phyloP scores from a whole-genome alignment of 2,113 vertebrate species.

The Trochalopteron elliotii region DNA sequence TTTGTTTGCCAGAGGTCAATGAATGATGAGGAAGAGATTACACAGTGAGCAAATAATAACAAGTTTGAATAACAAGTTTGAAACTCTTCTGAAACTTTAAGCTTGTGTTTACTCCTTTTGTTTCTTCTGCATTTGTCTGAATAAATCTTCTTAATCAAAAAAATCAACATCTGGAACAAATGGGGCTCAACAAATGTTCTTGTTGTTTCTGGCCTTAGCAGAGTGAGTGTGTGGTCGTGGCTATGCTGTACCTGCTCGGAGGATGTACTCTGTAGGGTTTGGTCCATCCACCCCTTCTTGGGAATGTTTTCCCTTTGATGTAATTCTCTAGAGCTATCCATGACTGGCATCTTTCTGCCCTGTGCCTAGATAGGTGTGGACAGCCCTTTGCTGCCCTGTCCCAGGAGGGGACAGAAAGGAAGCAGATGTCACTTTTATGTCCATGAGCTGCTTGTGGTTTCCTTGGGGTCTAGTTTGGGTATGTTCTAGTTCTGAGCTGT shows the following conservation, averaged over 20 bases:
- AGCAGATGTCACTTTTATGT: background rate
- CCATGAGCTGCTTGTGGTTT: background rate
- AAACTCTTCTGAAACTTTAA: background rate
- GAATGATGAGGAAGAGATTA: constrained; percentile 20
- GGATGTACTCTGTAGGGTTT: background rate
- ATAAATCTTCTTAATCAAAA: background rate
- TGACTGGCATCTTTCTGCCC: background rate
- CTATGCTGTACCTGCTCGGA: background rate
- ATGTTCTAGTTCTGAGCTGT: background rate
- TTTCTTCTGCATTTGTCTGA: background rate
- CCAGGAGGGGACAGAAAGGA: background rate
- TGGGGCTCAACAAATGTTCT: background rate
- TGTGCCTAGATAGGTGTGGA: background rate
- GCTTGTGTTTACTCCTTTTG: background rate
- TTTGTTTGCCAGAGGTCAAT: constrained; percentile 16
- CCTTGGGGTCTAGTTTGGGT: background rate
- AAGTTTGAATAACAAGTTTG: background rate
- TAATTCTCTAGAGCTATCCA: background rate
- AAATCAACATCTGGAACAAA: background rate
- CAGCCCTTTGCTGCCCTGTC: background rate
- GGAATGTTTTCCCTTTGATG: background rate
- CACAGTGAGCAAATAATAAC: background rate
- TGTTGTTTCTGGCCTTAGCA: background rate
- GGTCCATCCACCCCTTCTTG: background rate
- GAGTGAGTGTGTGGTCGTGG: background rate